Evolutionary conservation across 2,797 vertebrate genomes (phyloP), one percentile per base, ranked within the genome.

Genomic region (Loris lydekkerianus): DNA sequence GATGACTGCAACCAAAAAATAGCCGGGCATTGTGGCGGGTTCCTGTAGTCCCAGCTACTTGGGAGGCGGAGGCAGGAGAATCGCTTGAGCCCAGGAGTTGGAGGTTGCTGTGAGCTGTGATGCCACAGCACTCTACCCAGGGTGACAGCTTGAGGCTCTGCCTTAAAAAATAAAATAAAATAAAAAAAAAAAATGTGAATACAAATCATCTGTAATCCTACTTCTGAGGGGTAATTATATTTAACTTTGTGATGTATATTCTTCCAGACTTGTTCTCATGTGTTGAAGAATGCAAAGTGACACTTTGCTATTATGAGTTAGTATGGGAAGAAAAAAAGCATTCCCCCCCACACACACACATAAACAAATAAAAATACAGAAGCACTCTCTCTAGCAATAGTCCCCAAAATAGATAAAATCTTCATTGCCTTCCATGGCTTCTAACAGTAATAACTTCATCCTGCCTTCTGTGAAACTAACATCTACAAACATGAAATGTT

Each of bases 331-430:
- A 25, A 14, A 25, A 49, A 49, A 56, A 80, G 31, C 29, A 53
- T 37, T 80, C 73, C 61, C 15, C 23, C 46, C 31, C 43, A n/a
- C 9, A 7, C 40, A 40, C 40, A 3, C 40, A 91, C 31, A 34
- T 18, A 63, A 81, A 69, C 40, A 76, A 92, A 72, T 37, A 75
- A 85, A 85, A 90, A 81, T 49, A 40, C 27, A 86, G 40, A 72
- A 34, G 43, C 34, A n/a, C 18, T 81, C 58, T 75, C 40, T 81
- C 3, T 72, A 72, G n/a, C 29, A 40, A 14, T 34, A 73, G 56
- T 73, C 25, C 4, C 58, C 69, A 10, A 61, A 53, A 78, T 37
- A 46, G 17, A 29, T 60, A 23, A 86, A 75, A 15, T 11, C 49
- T 77, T 73, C 46, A 46, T 29, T 3, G 17, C 8, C 46, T 78